These are phyloP conservation scores for Caiman crocodilus DNA, from an alignment of 2,797 vertebrate species.

Conservation along the genomic window DNA sequence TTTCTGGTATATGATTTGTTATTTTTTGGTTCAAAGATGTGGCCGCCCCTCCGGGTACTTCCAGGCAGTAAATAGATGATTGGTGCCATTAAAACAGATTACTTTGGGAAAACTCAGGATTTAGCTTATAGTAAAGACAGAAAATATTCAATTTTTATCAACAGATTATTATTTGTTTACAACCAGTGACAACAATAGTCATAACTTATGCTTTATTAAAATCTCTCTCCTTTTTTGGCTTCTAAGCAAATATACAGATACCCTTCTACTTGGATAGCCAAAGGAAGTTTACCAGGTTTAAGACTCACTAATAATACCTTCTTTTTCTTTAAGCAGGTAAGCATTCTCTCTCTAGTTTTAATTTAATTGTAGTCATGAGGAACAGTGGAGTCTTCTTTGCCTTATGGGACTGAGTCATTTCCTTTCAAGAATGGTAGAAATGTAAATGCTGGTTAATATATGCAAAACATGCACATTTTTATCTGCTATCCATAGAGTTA, in stretches of 20 bases:
- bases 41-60: background rate
- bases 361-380: background rate
- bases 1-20: too few species aligned
- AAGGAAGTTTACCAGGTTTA: background rate
- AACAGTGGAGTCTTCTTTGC: background rate
- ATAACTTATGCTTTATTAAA: background rate
- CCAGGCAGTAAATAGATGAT: background rate
- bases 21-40: too few species aligned
- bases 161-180: background rate
- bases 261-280: background rate
- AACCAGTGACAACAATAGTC: fast-evolving
- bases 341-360: background rate
- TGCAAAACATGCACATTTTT: background rate
- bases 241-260: background rate
- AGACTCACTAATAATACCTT: background rate
- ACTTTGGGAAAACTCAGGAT: background rate
- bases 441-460: background rate
- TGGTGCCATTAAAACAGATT: background rate
- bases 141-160: background rate
- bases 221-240: background rate
- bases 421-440: background rate
- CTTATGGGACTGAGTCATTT: background rate
- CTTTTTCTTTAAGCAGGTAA: background rate
- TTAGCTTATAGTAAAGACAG: background rate
- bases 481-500: background rate